A percentile compares a stretch with the other conserved stretches of the same genome.
Evolutionary conservation across 2,888 invertebrate species (phyloP).

Genomic region (Oxystoma pomonae): DNA sequence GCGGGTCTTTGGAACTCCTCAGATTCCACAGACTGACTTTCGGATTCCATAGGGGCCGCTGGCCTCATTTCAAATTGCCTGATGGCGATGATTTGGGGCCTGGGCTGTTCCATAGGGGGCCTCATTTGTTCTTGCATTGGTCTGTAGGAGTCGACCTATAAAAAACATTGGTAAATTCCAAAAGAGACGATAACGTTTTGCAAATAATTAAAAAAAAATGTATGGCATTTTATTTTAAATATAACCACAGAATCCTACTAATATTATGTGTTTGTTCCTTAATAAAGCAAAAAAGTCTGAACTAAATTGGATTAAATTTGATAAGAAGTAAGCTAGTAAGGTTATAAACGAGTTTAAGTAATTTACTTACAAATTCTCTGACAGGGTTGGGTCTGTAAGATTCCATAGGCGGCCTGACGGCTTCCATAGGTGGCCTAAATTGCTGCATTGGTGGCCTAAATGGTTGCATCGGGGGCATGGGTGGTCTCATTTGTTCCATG

Average conservation of each 20-base stretch:
- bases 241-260: too few species aligned
- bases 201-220: too few species aligned
- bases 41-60: neutral
- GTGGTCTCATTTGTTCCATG: constrained; percentile 52
- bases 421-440: neutral
- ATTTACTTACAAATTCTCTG: neutral
- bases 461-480: constrained; percentile 41
- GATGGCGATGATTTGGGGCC: constrained; percentile 17
- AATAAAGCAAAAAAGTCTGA: too few species aligned
- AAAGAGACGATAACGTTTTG: too few species aligned
- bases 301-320: too few species aligned
- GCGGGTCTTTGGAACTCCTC: neutral
- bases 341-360: too few species aligned
- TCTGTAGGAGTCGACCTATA: neutral
- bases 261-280: too few species aligned
- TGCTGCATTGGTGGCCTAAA: constrained; percentile 25
- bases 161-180: too few species aligned
- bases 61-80: constrained; percentile 16
- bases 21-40: neutral
- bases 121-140: constrained; percentile 17
- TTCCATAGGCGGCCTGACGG: constrained; percentile 1
- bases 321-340: too few species aligned
- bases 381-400: neutral
- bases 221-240: neutral
- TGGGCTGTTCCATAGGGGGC: constrained; percentile 7